These are phyloP conservation scores for Orbicella faveolata DNA, from an alignment of 64 coral and sea anemone genomes.

Conservation along the genomic window DNA sequence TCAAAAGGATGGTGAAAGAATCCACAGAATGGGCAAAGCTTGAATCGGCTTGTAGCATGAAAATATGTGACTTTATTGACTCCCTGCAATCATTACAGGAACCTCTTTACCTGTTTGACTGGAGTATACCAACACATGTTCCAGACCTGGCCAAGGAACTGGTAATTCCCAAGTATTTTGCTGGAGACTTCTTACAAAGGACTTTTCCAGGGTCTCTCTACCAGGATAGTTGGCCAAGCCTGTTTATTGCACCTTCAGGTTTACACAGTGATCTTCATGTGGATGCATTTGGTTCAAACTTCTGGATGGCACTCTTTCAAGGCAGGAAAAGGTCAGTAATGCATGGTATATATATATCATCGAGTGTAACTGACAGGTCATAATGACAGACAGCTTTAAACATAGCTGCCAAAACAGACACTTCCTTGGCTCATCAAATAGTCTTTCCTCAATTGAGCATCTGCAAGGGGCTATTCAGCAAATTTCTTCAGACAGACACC, in stretches of 20 bases:
- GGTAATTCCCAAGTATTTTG: conserved; percentile 62
- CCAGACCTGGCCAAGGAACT: conserved; percentile 41
- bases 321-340: conserved; percentile 59
- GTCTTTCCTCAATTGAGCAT: no score
- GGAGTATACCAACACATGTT: conserved; percentile 53
- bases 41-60: conserved; percentile 37
- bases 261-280: conserved; percentile 51
- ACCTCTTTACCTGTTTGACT: conserved; percentile 52
- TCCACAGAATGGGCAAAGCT: conserved; percentile 68
- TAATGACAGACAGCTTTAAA: no score
- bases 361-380: no score
- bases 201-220: conserved; percentile 36
- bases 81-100: conserved; percentile 41
- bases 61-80: conserved; percentile 52
- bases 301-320: conserved; percentile 74
- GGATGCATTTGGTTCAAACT: conserved; percentile 70
- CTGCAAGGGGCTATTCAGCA: no score
- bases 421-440: no score
- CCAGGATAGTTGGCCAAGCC: conserved; percentile 59
- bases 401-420: no score
- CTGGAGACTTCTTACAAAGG: conserved; percentile 57
- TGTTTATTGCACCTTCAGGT: conserved; percentile 60
- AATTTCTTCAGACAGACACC: no score
- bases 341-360: not conserved
- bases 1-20: conserved; percentile 58